Evolutionary conservation across 1,140 invertebrate genomes (phyloP).

Genomic region (Centruroides sculpturatus): DNA sequence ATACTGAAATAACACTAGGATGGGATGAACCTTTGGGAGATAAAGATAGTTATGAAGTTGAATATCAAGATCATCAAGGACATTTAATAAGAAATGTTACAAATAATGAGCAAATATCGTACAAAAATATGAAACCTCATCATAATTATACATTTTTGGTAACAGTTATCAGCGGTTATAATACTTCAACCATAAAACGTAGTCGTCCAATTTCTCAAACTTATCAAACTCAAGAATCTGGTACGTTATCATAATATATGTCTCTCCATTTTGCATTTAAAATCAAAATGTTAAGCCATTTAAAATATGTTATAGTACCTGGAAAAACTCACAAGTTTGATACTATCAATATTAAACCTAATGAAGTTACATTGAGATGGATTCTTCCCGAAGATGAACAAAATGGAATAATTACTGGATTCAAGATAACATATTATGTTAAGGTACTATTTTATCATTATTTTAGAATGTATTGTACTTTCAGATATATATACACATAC

Average conservation of each 20-base stretch:
- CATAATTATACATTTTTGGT: constrained; percentile 81
- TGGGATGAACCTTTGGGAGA: constrained; percentile 72
- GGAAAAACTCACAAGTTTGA: constrained; percentile 51
- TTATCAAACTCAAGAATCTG: constrained; percentile 65
- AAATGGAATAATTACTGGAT: constrained; percentile 69
- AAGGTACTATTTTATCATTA: constrained; percentile 5
- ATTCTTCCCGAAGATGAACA: constrained; percentile 54
- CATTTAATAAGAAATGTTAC: constrained; percentile 40
- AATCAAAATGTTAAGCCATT: too few species aligned
- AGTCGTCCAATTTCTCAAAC: constrained; percentile 58
- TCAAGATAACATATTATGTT: constrained; percentile 63
- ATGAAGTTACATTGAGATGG: constrained; percentile 70
- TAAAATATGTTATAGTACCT: constrained; percentile 15
- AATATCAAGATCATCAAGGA: constrained; percentile 50
- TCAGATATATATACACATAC: neutral
- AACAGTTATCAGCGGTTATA: constrained; percentile 62
- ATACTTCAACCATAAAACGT: constrained; percentile 53
- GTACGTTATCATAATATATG: neutral
- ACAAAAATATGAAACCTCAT: constrained; percentile 47
- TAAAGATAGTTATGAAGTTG: constrained; percentile 72
- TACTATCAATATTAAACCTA: constrained; percentile 60
- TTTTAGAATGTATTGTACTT: neutral
- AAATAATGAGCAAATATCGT: too few species aligned
- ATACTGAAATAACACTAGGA: constrained; percentile 58
- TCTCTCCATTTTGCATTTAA: neutral